Percentiles rank a stretch among this genome's conserved stretches.
Evolutionary conservation across 2,797 vertebrate genomes (phyloP).

Genomic region (Ciconia nigra): DNA sequence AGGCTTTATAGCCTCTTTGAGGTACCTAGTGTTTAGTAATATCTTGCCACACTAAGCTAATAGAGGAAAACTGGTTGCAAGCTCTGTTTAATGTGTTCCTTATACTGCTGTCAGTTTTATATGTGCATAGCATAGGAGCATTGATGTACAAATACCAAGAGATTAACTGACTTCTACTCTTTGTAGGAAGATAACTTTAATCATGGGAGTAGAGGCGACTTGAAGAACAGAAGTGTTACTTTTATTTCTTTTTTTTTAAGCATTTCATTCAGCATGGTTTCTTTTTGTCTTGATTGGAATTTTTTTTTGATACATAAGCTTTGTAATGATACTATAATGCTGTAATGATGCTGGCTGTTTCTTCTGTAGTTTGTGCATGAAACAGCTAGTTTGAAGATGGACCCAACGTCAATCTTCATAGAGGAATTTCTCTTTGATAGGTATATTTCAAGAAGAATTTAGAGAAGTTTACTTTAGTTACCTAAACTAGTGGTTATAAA

Average conservation of each 20-base stretch:
- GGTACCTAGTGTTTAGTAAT: neutral
- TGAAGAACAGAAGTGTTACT: neutral
- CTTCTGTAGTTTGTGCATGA: neutral
- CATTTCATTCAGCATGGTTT: neutral
- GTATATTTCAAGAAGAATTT: neutral
- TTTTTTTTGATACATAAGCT: neutral
- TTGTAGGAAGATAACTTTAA: neutral
- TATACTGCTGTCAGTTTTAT: neutral
- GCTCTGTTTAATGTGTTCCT: neutral
- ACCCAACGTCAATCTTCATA: neutral
- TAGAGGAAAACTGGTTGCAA: neutral
- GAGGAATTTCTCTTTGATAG: neutral
- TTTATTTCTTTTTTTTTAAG: neutral
- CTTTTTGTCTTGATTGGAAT: neutral
- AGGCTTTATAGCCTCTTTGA: neutral
- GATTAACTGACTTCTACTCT: neutral
- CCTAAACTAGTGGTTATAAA: neutral
- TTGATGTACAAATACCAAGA: neutral
- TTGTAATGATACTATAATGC: neutral
- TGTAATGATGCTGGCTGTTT: neutral
- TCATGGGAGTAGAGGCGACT: neutral
- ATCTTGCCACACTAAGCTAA: neutral
- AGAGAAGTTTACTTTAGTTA: neutral
- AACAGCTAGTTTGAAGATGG: constrained; percentile 1
- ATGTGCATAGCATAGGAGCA: neutral